These are phyloP conservation scores for Hyaena hyaena DNA, from an alignment of 2,113 vertebrate genomes.

Conservation along the genomic window DNA sequence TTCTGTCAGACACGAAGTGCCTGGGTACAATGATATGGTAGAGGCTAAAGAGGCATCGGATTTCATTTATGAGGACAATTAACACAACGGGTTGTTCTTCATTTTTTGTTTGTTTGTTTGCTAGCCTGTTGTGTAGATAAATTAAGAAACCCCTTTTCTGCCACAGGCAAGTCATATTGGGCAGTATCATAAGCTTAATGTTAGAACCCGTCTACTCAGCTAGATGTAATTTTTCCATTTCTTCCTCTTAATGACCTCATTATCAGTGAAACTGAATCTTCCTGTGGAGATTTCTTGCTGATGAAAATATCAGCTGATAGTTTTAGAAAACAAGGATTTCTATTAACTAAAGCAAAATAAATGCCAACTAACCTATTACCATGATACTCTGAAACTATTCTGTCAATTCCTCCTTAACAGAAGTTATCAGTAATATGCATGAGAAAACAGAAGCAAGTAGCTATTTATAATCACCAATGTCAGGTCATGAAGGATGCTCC, in stretches of 20 bases:
- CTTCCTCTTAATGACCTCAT: not conserved
- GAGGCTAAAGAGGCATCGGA: slow-evolving; percentile 3
- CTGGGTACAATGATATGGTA: not conserved
- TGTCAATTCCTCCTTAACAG: not conserved
- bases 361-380: not conserved
- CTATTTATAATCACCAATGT: not conserved
- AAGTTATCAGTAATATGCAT: not conserved
- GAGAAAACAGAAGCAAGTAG: not conserved
- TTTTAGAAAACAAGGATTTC: not conserved
- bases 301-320: not conserved
- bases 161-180: not conserved
- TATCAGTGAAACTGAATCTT: not conserved
- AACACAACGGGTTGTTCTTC: not conserved
- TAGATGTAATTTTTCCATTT: slow-evolving; percentile 30
- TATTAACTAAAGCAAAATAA: slow-evolving; percentile 33
- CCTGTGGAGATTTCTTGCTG: not conserved
- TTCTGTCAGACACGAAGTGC: not conserved
- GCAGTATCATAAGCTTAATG: not conserved
- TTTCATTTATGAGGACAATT: slow-evolving; percentile 59
- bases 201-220: not conserved
- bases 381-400: not conserved
- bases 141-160: slow-evolving; percentile 45
- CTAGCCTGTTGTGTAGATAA: slow-evolving; percentile 43
- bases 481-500: not conserved
- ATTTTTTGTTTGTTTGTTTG: not conserved